Conservation (phyloP, 2,888 invertebrate genomes). For the Resseliella maxima region DNA sequence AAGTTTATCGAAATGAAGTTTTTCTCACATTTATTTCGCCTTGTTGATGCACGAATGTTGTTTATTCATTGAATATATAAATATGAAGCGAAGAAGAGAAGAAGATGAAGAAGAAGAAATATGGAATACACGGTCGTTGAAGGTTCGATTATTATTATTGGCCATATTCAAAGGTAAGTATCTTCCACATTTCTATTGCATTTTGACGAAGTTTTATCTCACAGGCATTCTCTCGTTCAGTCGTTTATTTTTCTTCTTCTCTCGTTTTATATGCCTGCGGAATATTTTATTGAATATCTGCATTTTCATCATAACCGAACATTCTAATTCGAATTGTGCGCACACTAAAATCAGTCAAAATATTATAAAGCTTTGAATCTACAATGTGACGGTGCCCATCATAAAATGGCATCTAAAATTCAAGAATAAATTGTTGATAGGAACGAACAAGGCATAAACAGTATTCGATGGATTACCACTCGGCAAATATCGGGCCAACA, state of each 20-base stretch:
- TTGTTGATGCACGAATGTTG: not conserved
- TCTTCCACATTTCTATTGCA: not conserved
- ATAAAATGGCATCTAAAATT: not conserved
- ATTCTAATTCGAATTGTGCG: not conserved
- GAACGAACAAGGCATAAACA: too few species aligned
- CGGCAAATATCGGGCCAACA: not conserved
- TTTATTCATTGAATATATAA: not conserved
- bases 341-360: not conserved
- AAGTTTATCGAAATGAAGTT: conserved; percentile 3
- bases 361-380: conserved; percentile 8
- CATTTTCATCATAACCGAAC: conserved; percentile 29
- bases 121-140: not conserved
- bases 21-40: not conserved
- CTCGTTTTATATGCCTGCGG: not conserved
- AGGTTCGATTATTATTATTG: not conserved
- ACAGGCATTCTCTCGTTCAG: not conserved
- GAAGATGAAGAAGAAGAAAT: too few species aligned
- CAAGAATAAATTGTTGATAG: conserved; percentile 6
- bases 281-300: conserved; percentile 40
- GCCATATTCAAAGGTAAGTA: not conserved
- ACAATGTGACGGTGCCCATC: conserved; percentile 12
- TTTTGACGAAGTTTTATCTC: conserved; percentile 2
- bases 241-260: not conserved
- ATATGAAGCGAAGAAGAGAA: too few species aligned
- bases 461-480: not conserved